Base-by-base conservation (phyloP, 2,888 invertebrate genomes). In the Agriotes lineatus region DNA sequence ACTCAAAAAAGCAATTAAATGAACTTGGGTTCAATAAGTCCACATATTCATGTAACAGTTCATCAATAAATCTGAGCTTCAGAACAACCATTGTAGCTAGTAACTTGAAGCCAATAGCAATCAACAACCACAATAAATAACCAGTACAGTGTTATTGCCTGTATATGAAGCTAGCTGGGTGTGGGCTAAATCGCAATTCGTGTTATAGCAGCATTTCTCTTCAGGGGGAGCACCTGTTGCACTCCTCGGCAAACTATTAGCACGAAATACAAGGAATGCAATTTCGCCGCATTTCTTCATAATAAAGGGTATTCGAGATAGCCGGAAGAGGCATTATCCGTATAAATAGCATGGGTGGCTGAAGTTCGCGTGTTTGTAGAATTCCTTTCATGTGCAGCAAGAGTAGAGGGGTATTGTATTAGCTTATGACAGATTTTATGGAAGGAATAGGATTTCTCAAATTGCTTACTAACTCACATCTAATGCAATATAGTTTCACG, bases 141-240 rank as follows among this genome's bases (percentile, higher is more conserved):
- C 7, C 20, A 20, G 19, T 45, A 20, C 10, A 20, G 45, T 14
- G 19, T 20, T 20, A 48, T 48, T 48, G 22, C 20, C 48, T n/a
- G n/a, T n/a, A 48, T 19, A 48, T 19, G 19, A 48, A 48, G 25
- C 25, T 5, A 48, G 22, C 5, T 22, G 12, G 25, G 48, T 14
- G 48, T 48, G 25, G 25, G 10, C 5, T 18, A 22, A 9, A 48
- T 12, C 48, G 22, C 45, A 20, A n/a, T 45, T 45, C 20, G 7
- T 45, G 20, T 45, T 45, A 20, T 25, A 22, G n/a, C 22, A 48
- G 48, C 18, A 48, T 48, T 48, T 22, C 48, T 25, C 48, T 12
- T 14, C 2, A 48, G 48, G 22, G 45, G 48, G 12, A 22, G 48
- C 48, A 48, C 48, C 48, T 48, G 48, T 48, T 48, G 48, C 48